A percentile compares a stretch with the other conserved stretches of the same genome.
These are phyloP conservation scores for Sarcophaga peregrina DNA, from an alignment of 1,140 invertebrate genomes.

Conservation along the genomic window DNA sequence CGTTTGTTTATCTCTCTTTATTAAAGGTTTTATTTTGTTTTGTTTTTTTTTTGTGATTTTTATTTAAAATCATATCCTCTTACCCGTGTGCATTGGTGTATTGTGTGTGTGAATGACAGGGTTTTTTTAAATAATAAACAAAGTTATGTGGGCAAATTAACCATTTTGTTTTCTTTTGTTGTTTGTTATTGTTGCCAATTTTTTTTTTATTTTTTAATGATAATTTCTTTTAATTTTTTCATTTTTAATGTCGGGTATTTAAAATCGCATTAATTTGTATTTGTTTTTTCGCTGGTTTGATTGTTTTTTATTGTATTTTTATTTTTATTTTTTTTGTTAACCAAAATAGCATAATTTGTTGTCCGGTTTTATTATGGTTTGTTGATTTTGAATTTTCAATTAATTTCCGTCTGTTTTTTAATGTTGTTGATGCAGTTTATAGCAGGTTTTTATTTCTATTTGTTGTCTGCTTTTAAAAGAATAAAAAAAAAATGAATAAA, in stretches of 20 bases:
- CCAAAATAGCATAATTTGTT: slow-evolving; percentile 22
- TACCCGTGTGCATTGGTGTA: too few relatives aligned
- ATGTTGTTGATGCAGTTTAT: not conserved
- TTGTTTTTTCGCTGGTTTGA: not conserved
- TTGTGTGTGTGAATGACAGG: too few relatives aligned
- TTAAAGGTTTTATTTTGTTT: too few relatives aligned
- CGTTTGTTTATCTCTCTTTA: too few relatives aligned
- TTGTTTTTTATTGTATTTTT: not conserved
- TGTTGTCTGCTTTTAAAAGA: not conserved
- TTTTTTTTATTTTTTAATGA: too few relatives aligned
- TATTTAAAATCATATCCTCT: too few relatives aligned
- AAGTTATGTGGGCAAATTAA: not conserved
- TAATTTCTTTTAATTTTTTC: not conserved
- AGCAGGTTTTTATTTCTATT: not conserved
- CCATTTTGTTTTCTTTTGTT: not conserved
- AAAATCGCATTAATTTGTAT: slow-evolving; percentile 22
- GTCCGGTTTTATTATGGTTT: slow-evolving; percentile 26
- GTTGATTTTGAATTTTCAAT: slow-evolving; percentile 22
- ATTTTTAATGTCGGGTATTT: not conserved
- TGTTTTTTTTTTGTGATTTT: too few relatives aligned
- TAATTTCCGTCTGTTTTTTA: slow-evolving; percentile 3
- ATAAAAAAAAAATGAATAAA: too few relatives aligned
- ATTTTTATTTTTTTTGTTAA: not conserved
- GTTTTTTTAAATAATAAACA: too few relatives aligned
- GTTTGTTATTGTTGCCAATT: not conserved